Conservation (phyloP, 1,140 invertebrate species). For the Streblospio benedicti region DNA sequence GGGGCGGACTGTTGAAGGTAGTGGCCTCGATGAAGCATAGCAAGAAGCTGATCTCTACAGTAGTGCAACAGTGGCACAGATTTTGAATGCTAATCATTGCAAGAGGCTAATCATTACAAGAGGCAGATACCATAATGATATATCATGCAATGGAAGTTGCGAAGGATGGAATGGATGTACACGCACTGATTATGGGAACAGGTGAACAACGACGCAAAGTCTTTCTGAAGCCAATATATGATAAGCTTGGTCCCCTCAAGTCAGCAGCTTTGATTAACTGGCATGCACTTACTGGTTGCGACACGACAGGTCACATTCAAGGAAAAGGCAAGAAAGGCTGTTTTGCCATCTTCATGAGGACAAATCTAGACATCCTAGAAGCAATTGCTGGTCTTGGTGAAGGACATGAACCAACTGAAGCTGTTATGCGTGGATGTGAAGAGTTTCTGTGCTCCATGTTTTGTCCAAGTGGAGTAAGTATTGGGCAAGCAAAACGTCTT, state of each 20-base stretch:
- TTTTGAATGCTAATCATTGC: not conserved
- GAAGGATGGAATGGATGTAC: not conserved
- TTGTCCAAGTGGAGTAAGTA: not conserved
- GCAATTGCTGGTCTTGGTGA: not conserved
- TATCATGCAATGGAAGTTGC: conserved; percentile 1
- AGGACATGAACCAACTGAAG: not conserved
- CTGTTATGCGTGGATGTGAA: not conserved
- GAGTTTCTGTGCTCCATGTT: not conserved
- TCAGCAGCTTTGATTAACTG: not conserved
- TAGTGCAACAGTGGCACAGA: not conserved
- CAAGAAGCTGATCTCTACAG: conserved; percentile 1
- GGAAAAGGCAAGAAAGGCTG: not conserved
- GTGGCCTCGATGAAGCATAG: conserved; percentile 3
- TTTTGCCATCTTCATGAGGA: not conserved
- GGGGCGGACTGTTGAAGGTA: not conserved
- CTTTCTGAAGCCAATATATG: not conserved
- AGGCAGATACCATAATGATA: not conserved
- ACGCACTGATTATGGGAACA: conserved; percentile 4
- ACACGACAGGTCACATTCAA: not conserved
- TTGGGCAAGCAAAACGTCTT: no score
- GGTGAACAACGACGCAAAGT: no score
- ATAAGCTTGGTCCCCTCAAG: not conserved
- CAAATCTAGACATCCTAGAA: not conserved
- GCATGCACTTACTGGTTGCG: not conserved
- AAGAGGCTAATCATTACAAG: not conserved